phyloP scores from a whole-genome alignment of 2,797 vertebrate genomes.

The Balearica regulorum region DNA sequence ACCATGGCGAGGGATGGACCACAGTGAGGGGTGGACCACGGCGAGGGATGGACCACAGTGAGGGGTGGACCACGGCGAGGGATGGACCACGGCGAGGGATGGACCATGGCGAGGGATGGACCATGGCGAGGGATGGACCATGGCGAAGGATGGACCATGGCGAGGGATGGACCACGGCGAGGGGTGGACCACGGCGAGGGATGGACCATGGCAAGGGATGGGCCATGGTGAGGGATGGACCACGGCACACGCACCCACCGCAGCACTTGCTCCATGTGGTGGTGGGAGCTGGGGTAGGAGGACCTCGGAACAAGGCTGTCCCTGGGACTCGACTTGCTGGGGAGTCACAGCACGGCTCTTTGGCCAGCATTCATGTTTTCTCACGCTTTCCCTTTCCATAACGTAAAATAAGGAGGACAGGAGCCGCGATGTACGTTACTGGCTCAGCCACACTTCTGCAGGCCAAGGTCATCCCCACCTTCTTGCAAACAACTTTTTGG shows the following conservation, averaged over 20 bases:
- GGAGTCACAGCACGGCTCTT: neutral
- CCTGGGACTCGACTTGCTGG: neutral
- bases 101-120: neutral
- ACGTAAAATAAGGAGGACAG: neutral
- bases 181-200: no score
- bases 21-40: no score
- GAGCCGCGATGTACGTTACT: neutral
- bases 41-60: no score
- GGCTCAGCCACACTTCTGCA: neutral
- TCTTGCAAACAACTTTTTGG: neutral
- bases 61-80: neutral
- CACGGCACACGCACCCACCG: rapidly evolving
- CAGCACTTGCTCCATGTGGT: rapidly evolving
- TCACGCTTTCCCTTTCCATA: neutral
- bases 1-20: no score
- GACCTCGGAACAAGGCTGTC: neutral
- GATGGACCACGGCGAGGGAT: neutral
- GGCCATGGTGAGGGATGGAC: neutral
- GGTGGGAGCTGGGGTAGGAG: neutral
- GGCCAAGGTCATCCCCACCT: neutral
- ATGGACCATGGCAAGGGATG: no score
- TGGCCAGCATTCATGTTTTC: neutral
- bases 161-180: no score
- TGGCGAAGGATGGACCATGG: no score
- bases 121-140: no score